Conservation (phyloP, 92 coral and sea anemone genomes). For the Actinostola sp. region DNA sequence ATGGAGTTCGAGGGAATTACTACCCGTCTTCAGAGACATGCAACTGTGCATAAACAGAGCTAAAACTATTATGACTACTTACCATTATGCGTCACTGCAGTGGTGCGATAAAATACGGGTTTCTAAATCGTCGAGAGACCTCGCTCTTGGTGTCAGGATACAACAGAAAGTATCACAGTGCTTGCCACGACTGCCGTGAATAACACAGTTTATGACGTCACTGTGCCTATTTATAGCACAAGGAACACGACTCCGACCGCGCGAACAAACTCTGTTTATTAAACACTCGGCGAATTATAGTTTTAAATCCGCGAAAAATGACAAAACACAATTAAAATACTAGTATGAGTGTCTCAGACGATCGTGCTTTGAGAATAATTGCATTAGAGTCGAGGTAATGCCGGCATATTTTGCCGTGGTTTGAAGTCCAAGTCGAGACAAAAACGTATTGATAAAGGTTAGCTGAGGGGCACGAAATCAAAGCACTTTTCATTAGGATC, state of each 20-base stretch:
- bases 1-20: too few species aligned
- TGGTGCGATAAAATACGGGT: background rate
- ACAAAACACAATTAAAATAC: background rate
- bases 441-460: background rate
- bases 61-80: background rate
- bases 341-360: background rate
- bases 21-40: too few species aligned
- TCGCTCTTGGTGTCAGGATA: slow-evolving; percentile 1
- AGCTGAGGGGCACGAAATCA: too few species aligned
- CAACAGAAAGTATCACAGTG: background rate
- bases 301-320: background rate
- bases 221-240: background rate
- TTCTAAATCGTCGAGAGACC: background rate
- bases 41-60: too few species aligned
- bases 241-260: background rate
- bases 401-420: background rate
- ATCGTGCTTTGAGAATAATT: background rate
- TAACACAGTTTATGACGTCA: background rate
- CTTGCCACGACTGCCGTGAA: background rate
- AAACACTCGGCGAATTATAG: background rate
- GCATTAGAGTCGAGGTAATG: background rate
- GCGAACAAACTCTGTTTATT: background rate
- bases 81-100: background rate
- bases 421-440: background rate
- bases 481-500: too few species aligned